Conservation (phyloP, 2,113 vertebrate genomes). For the Neodontobutis hainanensis region DNA sequence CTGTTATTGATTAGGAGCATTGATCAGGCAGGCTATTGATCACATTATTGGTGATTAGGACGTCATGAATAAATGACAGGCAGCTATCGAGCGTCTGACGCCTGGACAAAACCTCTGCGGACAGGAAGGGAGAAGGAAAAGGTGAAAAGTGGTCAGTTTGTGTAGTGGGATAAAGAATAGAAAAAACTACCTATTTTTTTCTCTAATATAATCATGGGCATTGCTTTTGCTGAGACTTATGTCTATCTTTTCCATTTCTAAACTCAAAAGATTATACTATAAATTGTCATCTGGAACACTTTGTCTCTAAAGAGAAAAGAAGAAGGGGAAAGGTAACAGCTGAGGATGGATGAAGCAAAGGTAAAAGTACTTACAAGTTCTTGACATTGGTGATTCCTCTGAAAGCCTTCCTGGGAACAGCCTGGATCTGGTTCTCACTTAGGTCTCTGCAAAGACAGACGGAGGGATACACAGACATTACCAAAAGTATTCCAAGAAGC, state of each 20-base stretch:
- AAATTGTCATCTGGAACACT: no score
- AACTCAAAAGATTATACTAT: no score
- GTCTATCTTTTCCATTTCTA: not conserved
- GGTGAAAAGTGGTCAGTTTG: not conserved
- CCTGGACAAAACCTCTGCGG: constrained; percentile 40
- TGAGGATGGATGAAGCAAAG: not conserved
- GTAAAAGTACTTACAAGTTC: constrained; percentile 89
- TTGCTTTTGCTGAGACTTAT: not conserved
- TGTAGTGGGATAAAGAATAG: not conserved
- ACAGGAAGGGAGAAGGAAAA: not conserved
- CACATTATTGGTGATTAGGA: constrained; percentile 67
- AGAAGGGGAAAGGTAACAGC: not conserved
- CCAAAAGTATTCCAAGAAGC: constrained; percentile 41
- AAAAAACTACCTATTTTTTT: not conserved
- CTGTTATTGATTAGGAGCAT: constrained; percentile 58
- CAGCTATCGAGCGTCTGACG: constrained; percentile 46
- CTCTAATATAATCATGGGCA: not conserved
- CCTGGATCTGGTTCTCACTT: constrained; percentile 98
- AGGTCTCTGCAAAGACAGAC: constrained; percentile 85
- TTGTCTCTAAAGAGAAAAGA: not conserved
- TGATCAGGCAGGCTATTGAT: constrained; percentile 64
- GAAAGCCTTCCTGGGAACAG: constrained; percentile 97
- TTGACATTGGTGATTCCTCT: constrained; percentile 94
- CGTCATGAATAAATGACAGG: constrained; percentile 68
- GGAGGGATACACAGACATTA: constrained; percentile 59